Evolutionary conservation across 2,797 vertebrate genomes (phyloP).

Genomic region (Sparus aurata): DNA sequence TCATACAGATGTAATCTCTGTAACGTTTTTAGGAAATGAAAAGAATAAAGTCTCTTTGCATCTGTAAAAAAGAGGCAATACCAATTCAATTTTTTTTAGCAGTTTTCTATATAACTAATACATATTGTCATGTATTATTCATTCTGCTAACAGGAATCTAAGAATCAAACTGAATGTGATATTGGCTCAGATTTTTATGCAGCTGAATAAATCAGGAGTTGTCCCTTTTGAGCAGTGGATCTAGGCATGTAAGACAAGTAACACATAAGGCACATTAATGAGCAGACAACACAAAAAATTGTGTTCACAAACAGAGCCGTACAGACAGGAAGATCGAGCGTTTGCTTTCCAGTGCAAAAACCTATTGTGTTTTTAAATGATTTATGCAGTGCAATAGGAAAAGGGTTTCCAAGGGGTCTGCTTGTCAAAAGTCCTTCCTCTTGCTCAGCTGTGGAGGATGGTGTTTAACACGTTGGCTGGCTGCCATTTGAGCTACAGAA

Average conservation of each 20-base stretch:
- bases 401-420: slow-evolving; percentile 22
- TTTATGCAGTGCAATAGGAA: slow-evolving; percentile 6
- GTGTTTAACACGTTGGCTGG: not conserved
- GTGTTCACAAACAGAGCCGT: not conserved
- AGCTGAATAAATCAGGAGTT: not conserved
- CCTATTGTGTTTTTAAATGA: slow-evolving; percentile 1
- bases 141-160: not conserved
- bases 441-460: slow-evolving; percentile 5
- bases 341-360: slow-evolving; percentile 1
- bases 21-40: not conserved
- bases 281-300: not conserved
- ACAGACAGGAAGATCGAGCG: slow-evolving; percentile 1
- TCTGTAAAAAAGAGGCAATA: not conserved
- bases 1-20: not conserved
- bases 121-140: not conserved
- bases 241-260: not conserved
- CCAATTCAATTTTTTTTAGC: not conserved
- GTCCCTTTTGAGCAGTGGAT: not conserved
- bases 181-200: too few relatives aligned
- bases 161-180: too few relatives aligned
- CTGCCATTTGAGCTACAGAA: slow-evolving; percentile 14
- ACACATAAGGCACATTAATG: not conserved
- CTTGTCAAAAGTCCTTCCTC: not conserved
- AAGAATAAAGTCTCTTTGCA: not conserved
- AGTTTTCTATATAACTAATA: not conserved